Conservation (phyloP, 2,113 vertebrate species). For the Nerophis ophidion region DNA sequence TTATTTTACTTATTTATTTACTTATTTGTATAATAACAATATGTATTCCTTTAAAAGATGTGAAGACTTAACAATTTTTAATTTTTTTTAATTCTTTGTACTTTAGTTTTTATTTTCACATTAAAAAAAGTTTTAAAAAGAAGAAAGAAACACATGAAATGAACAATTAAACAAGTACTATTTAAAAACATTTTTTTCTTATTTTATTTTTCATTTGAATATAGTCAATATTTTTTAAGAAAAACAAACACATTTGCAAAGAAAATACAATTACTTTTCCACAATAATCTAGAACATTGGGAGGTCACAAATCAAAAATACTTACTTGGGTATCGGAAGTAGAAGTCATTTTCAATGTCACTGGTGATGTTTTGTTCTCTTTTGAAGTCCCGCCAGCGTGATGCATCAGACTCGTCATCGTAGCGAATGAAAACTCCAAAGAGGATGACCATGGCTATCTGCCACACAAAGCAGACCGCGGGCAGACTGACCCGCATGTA, state of each 20-base stretch:
- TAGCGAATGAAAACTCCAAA: slow-evolving; percentile 91
- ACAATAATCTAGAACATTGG: background rate
- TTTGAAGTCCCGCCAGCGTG: slow-evolving; percentile 65
- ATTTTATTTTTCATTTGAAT: too few relatives aligned
- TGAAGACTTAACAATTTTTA: too few relatives aligned
- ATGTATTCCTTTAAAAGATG: too few relatives aligned
- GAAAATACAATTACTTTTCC: background rate
- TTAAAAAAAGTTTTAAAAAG: too few relatives aligned
- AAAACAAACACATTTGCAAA: background rate
- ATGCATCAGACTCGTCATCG: slow-evolving; percentile 65
- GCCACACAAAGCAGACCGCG: slow-evolving; percentile 78
- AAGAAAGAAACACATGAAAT: background rate
- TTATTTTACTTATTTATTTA: too few relatives aligned
- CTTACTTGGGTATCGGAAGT: slow-evolving; percentile 97
- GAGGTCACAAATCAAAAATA: slow-evolving; percentile 27
- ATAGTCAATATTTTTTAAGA: too few relatives aligned
- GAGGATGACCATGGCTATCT: slow-evolving; percentile 83
- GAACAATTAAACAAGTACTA: background rate
- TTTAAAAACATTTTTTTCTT: too few relatives aligned
- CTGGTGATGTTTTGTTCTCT: slow-evolving; percentile 68
- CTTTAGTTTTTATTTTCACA: too few relatives aligned
- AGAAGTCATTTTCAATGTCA: slow-evolving; percentile 89
- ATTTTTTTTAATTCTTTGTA: too few relatives aligned
- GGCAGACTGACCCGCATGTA: slow-evolving; percentile 82
- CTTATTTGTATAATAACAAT: too few relatives aligned